A percentile compares a stretch with the other conserved stretches of the same genome.
Conservation (phyloP, 2,113 vertebrate genomes). For the Electrona antarctica region DNA sequence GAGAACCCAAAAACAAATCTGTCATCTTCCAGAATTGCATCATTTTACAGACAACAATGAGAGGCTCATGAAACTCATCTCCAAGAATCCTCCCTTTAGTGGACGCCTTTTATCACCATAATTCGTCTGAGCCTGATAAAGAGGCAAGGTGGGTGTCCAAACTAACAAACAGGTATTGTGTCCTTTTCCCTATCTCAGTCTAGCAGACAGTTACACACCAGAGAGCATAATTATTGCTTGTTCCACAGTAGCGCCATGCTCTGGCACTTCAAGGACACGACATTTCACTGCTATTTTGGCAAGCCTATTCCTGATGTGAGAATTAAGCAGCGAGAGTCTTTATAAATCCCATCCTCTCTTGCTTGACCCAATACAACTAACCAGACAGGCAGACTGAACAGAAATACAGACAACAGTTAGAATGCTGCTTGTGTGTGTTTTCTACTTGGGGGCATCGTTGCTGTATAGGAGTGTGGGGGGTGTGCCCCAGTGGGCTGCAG, state of each 20-base stretch:
- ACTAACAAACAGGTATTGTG: constrained; percentile 30
- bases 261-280: constrained; percentile 64
- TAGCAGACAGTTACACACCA: not conserved
- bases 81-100: not conserved
- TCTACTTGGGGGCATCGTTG: constrained; percentile 34
- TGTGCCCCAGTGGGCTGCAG: constrained; percentile 18
- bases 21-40: not conserved
- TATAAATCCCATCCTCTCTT: constrained; percentile 42
- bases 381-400: constrained; percentile 26
- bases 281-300: constrained; percentile 47
- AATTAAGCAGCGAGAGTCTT: constrained; percentile 37
- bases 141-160: constrained; percentile 5
- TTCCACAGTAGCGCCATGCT: constrained; percentile 7
- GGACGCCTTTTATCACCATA: constrained; percentile 2
- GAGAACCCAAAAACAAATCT: not conserved
- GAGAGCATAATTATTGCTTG: not conserved
- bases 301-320: constrained; percentile 27
- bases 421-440: constrained; percentile 31
- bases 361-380: constrained; percentile 44
- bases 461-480: constrained; percentile 40
- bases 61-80: not conserved
- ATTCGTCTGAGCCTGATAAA: not conserved
- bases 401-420: constrained; percentile 1
- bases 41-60: not conserved
- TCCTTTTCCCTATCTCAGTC: constrained; percentile 20